A percentile compares a stretch with the other conserved stretches of the same genome.
phyloP scores from a whole-genome alignment of 2,888 invertebrate species.

The Polietes domitor region DNA sequence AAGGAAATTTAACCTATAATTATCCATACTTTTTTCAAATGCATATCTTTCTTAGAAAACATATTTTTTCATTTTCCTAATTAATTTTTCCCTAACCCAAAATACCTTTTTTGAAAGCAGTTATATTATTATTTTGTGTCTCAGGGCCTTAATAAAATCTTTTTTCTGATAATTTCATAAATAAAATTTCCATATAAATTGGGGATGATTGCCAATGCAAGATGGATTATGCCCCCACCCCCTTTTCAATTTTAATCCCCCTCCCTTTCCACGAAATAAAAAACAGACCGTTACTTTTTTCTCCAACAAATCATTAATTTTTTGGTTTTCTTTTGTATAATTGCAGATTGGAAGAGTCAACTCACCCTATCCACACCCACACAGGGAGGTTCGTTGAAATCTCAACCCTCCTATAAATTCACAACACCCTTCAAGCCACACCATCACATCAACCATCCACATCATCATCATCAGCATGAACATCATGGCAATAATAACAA shows the following conservation, averaged over 20 bases:
- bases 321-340: not conserved
- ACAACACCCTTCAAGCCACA: conserved; percentile 62
- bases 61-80: no score
- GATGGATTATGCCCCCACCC: no score
- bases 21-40: no score
- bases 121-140: no score
- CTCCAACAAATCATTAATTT: not conserved
- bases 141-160: no score
- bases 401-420: conserved; percentile 58
- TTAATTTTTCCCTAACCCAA: no score
- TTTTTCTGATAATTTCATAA: no score
- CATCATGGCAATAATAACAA: conserved; percentile 45
- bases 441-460: conserved; percentile 62
- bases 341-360: conserved; percentile 66
- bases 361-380: conserved; percentile 59
- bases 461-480: conserved; percentile 55
- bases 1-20: no score
- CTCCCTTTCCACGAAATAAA: not conserved
- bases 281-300: not conserved
- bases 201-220: no score
- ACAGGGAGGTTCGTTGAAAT: conserved; percentile 51
- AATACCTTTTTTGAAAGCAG: no score
- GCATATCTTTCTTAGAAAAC: no score
- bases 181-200: no score
- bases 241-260: not conserved